Conservation (phyloP, 2,888 invertebrate species). For the Cybosia mesomella region DNA sequence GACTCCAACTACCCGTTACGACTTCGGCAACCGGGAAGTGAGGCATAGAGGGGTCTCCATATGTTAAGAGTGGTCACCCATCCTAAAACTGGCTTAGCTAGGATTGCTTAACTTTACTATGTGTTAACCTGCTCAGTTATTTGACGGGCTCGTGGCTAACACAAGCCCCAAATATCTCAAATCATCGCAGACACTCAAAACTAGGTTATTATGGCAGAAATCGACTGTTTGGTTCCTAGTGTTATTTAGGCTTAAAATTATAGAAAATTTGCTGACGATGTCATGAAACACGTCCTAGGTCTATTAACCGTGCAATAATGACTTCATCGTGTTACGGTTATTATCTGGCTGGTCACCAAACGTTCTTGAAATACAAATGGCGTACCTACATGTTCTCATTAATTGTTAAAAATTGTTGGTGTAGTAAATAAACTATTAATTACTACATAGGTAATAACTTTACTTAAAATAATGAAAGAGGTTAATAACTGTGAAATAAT, state of each 20-base stretch:
- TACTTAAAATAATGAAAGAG: neutral
- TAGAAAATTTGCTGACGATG: neutral
- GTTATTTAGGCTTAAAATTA: neutral
- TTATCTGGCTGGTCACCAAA: neutral
- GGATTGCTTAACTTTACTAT: too few relatives aligned
- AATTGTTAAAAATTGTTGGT: slow-evolving; percentile 4
- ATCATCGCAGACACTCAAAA: too few relatives aligned
- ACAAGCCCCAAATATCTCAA: too few relatives aligned
- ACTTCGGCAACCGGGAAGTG: too few relatives aligned
- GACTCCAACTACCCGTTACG: too few relatives aligned
- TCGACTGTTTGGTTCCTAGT: too few relatives aligned
- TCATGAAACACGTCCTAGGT: too few relatives aligned
- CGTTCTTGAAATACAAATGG: neutral
- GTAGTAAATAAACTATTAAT: neutral
- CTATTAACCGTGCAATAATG: neutral
- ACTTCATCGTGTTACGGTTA: neutral
- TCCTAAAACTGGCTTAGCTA: too few relatives aligned
- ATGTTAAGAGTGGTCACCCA: too few relatives aligned
- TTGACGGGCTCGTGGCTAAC: too few relatives aligned
- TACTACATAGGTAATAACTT: neutral
- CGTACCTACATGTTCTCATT: neutral
- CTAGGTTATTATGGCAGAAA: neutral
- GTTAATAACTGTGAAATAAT: neutral
- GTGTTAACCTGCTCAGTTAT: too few relatives aligned
- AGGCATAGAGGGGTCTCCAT: too few relatives aligned